These are phyloP conservation scores for Melinopterus prodromus DNA, from an alignment of 2,888 invertebrate species.

Conservation along the genomic window DNA sequence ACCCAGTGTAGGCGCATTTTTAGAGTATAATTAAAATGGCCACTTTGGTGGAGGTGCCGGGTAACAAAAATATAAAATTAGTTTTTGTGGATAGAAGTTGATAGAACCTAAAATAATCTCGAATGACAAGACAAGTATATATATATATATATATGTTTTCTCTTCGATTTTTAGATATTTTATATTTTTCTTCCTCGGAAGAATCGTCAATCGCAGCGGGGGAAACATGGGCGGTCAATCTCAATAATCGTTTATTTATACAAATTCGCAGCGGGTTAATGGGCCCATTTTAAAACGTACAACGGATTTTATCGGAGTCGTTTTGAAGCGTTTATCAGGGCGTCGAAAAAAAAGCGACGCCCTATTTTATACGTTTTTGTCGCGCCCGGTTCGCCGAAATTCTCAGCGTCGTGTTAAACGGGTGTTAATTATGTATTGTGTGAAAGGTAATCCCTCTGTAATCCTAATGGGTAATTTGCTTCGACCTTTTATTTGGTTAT, in stretches of 20 bases:
- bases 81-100: too few species aligned
- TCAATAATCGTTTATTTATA: background rate
- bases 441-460: conserved; percentile 17
- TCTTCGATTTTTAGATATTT: too few species aligned
- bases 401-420: conserved; percentile 19
- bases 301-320: background rate
- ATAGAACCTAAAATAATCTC: too few species aligned
- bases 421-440: conserved; percentile 24
- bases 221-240: background rate
- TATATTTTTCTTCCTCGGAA: background rate
- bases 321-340: conserved; percentile 20
- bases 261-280: background rate
- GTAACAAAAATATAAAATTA: too few species aligned
- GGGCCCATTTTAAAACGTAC: background rate
- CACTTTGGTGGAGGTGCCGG: too few species aligned
- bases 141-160: too few species aligned
- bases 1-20: too few species aligned
- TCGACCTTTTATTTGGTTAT: conserved; percentile 16
- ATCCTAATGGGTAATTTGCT: conserved; percentile 22
- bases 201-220: background rate
- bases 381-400: conserved; percentile 6
- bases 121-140: too few species aligned
- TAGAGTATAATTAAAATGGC: too few species aligned
- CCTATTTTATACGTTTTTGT: background rate
- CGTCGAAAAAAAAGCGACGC: conserved; percentile 10